A percentile compares a stretch with the other conserved stretches of the same genome.
Conservation (phyloP, 2,797 vertebrate species). For the Trachurus trachurus region DNA sequence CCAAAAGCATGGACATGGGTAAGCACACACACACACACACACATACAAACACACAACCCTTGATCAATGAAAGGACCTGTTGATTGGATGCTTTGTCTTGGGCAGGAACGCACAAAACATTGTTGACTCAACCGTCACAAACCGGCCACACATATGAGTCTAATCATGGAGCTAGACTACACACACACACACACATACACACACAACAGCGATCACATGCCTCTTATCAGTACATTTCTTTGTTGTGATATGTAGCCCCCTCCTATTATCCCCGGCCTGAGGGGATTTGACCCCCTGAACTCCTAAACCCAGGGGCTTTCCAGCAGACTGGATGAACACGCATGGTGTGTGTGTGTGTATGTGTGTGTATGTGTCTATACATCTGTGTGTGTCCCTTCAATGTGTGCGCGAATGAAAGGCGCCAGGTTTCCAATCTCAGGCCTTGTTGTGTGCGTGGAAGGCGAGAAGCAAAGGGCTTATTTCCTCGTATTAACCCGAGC, state of each 20-base stretch:
- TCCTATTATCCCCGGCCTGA: constrained; percentile 62
- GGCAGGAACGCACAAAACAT: not conserved
- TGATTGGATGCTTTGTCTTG: not conserved
- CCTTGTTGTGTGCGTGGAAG: constrained; percentile 14
- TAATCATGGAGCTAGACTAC: constrained; percentile 29
- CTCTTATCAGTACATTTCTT: constrained; percentile 71
- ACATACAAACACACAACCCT: not conserved
- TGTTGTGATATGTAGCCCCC: constrained; percentile 70
- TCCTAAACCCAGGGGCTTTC: constrained; percentile 71
- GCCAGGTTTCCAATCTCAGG: constrained; percentile 50
- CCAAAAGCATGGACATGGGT: constrained; percentile 96
- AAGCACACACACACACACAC: constrained; percentile 62
- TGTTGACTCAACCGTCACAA: constrained; percentile 32
- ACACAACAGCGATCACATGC: constrained; percentile 57
- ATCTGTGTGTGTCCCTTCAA: constrained; percentile 12
- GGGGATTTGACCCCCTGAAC: constrained; percentile 71
- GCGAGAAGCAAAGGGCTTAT: constrained; percentile 59
- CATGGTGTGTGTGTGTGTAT: constrained; percentile 8
- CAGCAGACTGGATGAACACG: constrained; percentile 40
- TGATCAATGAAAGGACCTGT: constrained; percentile 12
- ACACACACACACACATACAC: constrained; percentile 32
- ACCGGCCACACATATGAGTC: constrained; percentile 6
- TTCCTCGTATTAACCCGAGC: constrained; percentile 72
- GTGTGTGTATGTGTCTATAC: constrained; percentile 10
- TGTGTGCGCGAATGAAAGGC: constrained; percentile 50